Conservation (phyloP, 1,140 invertebrate genomes). For the Penaeus japonicus region DNA sequence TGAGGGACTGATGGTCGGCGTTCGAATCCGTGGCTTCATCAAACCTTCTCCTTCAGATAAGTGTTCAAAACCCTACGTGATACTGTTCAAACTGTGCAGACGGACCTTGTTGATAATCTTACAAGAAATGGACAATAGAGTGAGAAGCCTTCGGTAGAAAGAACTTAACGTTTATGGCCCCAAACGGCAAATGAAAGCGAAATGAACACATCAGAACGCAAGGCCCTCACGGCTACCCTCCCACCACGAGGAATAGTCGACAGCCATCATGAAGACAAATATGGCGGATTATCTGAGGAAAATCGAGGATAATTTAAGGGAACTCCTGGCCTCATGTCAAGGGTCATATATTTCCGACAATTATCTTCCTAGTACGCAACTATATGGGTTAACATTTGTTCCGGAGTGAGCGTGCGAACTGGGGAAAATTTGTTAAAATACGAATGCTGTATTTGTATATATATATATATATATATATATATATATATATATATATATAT, state of each 20-base stretch:
- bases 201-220: background rate
- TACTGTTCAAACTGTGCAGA: too few species aligned
- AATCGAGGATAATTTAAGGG: conserved; percentile 31
- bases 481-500: too few species aligned
- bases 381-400: background rate
- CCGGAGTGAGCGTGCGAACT: background rate
- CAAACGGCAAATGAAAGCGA: background rate
- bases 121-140: too few species aligned
- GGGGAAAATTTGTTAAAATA: background rate
- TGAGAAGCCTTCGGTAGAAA: too few species aligned
- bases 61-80: background rate
- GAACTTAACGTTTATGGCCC: too few species aligned
- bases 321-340: conserved; percentile 42
- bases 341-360: conserved; percentile 42
- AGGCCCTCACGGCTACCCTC: background rate
- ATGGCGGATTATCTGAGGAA: conserved; percentile 42
- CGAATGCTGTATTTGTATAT: background rate
- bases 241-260: conserved; percentile 14
- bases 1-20: background rate
- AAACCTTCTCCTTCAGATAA: background rate
- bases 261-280: conserved; percentile 50
- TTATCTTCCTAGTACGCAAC: conserved; percentile 27
- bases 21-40: background rate
- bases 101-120: too few species aligned
- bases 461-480: background rate